These are phyloP conservation scores for Semnornis frantzii DNA, from an alignment of 2,113 vertebrate species.

Conservation along the genomic window DNA sequence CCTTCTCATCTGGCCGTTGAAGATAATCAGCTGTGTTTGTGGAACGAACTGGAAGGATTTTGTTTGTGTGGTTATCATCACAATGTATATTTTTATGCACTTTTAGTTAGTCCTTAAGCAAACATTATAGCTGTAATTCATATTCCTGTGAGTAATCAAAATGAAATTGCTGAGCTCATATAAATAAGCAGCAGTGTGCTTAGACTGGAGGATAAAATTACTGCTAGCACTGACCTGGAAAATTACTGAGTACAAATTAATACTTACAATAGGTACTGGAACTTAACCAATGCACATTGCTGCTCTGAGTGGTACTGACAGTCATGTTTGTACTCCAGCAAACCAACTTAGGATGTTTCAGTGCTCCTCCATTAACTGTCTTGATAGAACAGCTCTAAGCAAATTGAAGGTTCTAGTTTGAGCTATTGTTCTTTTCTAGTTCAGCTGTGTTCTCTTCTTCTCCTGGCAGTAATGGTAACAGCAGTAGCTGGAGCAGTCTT, in stretches of 20 bases:
- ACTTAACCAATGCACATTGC: neutral
- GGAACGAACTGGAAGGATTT: neutral
- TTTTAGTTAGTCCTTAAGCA: neutral
- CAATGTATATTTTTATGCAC: neutral
- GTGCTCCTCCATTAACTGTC: neutral
- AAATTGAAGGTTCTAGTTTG: slow-evolving; percentile 55
- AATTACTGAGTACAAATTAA: neutral
- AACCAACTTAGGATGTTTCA: neutral
- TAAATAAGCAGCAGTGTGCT: neutral
- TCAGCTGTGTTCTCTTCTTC: slow-evolving; percentile 87
- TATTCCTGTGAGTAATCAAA: neutral
- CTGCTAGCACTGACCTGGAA: neutral
- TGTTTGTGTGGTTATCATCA: neutral
- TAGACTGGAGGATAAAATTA: neutral
- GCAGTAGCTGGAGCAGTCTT: slow-evolving; percentile 99
- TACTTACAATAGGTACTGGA: neutral
- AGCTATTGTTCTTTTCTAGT: slow-evolving; percentile 73
- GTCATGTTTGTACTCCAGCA: neutral
- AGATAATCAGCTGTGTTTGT: neutral
- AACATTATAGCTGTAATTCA: neutral
- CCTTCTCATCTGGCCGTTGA: neutral
- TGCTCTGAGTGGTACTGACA: neutral
- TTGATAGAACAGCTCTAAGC: slow-evolving; percentile 41
- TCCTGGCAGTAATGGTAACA: slow-evolving; percentile 98
- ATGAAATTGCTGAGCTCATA: neutral